Evolutionary conservation across 2,888 invertebrate species (phyloP), one percentile per base, ranked within the genome.

Genomic region (Deladenus siricidicola): DNA sequence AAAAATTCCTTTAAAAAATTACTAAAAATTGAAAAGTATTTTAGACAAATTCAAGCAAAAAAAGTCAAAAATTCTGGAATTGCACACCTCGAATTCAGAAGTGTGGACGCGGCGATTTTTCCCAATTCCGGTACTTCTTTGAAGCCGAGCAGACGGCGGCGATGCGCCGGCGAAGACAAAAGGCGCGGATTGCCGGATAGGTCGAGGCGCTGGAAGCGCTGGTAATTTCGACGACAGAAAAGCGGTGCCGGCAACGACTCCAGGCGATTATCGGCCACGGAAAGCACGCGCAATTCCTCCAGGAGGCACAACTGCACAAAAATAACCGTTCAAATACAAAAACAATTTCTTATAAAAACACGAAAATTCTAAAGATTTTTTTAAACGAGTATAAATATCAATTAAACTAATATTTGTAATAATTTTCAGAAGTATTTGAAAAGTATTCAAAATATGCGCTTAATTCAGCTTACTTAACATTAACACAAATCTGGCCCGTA

Each of bases 241-340:
- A 51, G 21, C 21, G 42, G 21, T 6, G 42, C 34, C 23, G 58
- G 58, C 4, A 51, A 24, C n/a, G 34, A 34, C 6, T 44, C n/a
- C 8, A 58, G 50, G 17, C 19, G 50, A 4, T 51, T 58, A 21
- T 24, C 44, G n/a, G 42, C 49, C 24, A 58, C 24, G 14, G 34
- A 34, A 1, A 58, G 26, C 14, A 26, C n/a, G 23, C 48, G 24
- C 49, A 57, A 21, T 8, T 21, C 10, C 3, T 34, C 17, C 21
- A 57, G 23, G 14, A 57, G 39, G 39, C 49, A 50, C 14, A 57
- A 28, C 57, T 57, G n/a, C n/a, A n/a, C n/a, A 19, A 50, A 50
- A 14, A 34, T 6, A 8, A 10, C 26, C 19, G 4, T 24, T 17
- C 4, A 50, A 6, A 8, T 21, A 28, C 26, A 26, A 50, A 24